phyloP scores from a whole-genome alignment of 1,140 invertebrate species.

The Hypothenemus hampei region DNA sequence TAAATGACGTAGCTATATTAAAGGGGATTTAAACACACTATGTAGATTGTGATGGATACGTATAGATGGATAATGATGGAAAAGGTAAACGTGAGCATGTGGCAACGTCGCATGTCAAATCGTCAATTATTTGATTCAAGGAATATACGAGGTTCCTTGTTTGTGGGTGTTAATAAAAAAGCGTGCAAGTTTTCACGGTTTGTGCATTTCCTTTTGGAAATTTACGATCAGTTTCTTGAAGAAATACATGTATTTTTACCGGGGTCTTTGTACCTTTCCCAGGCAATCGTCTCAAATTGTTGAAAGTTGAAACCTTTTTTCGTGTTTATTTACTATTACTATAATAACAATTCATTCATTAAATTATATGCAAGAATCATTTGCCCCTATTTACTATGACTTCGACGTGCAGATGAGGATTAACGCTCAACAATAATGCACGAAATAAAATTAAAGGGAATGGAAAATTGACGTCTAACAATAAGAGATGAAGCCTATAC shows the following conservation, averaged over 20 bases:
- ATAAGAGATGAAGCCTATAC: conserved; percentile 20
- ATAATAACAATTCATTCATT: conserved; percentile 41
- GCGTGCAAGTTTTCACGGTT: conserved; percentile 10
- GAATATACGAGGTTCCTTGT: conserved; percentile 22
- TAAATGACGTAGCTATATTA: too few relatives aligned
- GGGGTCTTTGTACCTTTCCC: neutral
- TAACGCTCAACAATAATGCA: too few relatives aligned
- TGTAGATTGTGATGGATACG: too few relatives aligned
- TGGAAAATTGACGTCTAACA: too few relatives aligned
- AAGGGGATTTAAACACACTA: too few relatives aligned
- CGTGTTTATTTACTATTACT: conserved; percentile 43
- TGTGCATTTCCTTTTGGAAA: neutral
- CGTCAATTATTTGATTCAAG: conserved; percentile 19
- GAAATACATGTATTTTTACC: neutral
- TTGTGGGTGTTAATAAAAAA: conserved; percentile 25
- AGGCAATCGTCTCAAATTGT: neutral
- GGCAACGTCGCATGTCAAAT: conserved; percentile 9
- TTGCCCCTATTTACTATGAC: too few relatives aligned
- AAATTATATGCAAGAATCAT: too few relatives aligned
- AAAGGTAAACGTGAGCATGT: too few relatives aligned
- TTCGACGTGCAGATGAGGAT: too few relatives aligned
- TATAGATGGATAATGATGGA: too few relatives aligned
- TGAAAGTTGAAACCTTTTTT: conserved; percentile 5
- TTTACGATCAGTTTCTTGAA: neutral
- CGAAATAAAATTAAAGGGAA: too few relatives aligned